Conservation (phyloP, 2,797 vertebrate species). For the Takifugu ocellatus region DNA sequence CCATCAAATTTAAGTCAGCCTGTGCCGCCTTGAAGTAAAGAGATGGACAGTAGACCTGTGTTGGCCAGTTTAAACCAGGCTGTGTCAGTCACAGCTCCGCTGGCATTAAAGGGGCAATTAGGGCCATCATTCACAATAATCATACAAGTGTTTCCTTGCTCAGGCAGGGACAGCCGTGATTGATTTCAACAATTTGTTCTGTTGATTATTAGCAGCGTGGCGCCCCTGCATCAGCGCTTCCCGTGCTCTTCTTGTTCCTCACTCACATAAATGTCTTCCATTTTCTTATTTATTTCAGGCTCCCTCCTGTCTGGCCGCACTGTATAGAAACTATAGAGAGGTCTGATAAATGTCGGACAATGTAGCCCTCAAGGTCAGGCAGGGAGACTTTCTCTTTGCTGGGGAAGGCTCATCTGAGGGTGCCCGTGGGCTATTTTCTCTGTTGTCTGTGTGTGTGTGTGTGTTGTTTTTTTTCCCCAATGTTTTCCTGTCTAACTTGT, state of each 20-base stretch:
- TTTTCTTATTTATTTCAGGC: constrained; percentile 45
- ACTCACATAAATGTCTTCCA: constrained; percentile 14
- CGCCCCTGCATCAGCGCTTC: constrained; percentile 51
- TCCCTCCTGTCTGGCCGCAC: constrained; percentile 17
- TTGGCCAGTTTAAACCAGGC: constrained; percentile 66
- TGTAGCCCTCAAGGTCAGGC: constrained; percentile 54
- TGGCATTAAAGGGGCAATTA: constrained; percentile 79
- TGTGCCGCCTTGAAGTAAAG: constrained; percentile 36
- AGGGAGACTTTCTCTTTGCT: constrained; percentile 48
- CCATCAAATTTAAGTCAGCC: constrained; percentile 62
- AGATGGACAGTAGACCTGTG: constrained; percentile 35
- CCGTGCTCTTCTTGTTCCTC: constrained; percentile 23
- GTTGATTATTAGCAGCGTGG: constrained; percentile 75
- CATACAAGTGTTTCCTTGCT: constrained; percentile 74
- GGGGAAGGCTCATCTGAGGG: constrained; percentile 46
- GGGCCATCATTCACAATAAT: constrained; percentile 80
- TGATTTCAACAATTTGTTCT: constrained; percentile 83
- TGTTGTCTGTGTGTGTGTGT: constrained; percentile 13
- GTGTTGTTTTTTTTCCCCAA: constrained; percentile 20
- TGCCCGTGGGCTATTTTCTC: constrained; percentile 39
- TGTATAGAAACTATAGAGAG: constrained; percentile 31
- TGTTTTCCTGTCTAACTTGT: constrained; percentile 71
- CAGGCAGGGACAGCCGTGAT: constrained; percentile 71
- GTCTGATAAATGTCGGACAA: constrained; percentile 62
- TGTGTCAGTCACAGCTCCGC: constrained; percentile 70